Evolutionary conservation across 2,888 invertebrate genomes (phyloP).

Genomic region (Scotopteryx bipunctaria): DNA sequence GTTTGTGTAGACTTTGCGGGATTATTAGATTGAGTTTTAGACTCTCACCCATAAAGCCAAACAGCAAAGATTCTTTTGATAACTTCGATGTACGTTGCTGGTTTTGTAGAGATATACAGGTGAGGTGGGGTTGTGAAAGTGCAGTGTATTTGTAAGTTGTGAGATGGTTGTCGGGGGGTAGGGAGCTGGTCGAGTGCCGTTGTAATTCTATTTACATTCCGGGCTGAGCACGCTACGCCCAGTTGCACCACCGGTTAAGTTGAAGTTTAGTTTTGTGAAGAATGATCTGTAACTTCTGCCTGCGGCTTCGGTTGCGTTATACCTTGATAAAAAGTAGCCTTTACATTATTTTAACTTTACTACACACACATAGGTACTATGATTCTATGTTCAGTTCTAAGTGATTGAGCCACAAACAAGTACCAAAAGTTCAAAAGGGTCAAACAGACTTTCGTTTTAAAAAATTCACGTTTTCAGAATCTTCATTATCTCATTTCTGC

Average conservation of each 20-base stretch:
- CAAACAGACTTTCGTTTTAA: too few species aligned
- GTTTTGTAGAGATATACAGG: constrained; percentile 4
- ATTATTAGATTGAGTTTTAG: constrained; percentile 9
- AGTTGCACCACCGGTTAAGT: constrained; percentile 14
- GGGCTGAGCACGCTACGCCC: constrained; percentile 39
- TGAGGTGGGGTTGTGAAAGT: constrained; percentile 5
- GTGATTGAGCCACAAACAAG: too few species aligned
- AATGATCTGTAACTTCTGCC: too few species aligned
- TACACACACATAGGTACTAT: too few species aligned
- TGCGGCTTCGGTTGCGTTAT: too few species aligned
- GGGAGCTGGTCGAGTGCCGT: constrained; percentile 48
- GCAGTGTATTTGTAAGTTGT: constrained; percentile 26
- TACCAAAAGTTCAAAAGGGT: too few species aligned
- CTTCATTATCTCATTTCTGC: too few species aligned
- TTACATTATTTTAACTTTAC: too few species aligned
- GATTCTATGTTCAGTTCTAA: too few species aligned
- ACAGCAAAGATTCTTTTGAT: background rate
- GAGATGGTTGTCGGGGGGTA: constrained; percentile 20
- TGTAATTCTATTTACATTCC: constrained; percentile 67
- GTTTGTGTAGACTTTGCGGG: constrained; percentile 7
- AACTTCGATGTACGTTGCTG: constrained; percentile 15
- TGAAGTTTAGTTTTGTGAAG: background rate
- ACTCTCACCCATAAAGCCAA: background rate
- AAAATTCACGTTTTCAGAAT: too few species aligned
- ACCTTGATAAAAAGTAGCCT: too few species aligned